Base-by-base conservation (phyloP, 2,113 vertebrate species). In the Sceloporus undulatus region DNA sequence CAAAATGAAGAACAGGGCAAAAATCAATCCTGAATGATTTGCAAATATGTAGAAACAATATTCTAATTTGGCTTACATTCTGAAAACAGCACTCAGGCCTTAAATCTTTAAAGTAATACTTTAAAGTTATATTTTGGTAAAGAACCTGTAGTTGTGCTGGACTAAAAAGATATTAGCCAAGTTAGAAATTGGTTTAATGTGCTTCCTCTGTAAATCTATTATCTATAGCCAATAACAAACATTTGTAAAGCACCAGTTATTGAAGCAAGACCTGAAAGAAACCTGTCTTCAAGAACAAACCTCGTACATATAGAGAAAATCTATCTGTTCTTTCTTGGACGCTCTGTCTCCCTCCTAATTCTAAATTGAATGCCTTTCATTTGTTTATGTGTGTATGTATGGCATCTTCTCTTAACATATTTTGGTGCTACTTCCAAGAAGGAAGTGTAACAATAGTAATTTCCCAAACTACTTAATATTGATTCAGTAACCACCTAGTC, bases 11-110 rank as follows among this genome's bases (percentile, higher is more conserved):
- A 48, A 48, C 3, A 6, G 48, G 48, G 48, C 48, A 48, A 48
- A 48, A 48, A 48, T 48, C 5, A 48, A 48, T 48, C 48, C 2
- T 65, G 18, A 29, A 54, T 38, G 59, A 87, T 42, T 52, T 71
- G n/a, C 40, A 8, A 54, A 19, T n/a, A 66, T 9, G 25, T 9
- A 81, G 38, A 76, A 88, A 83, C 6, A 62, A 21, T 62, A 34
- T 34, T 84, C 65, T 8, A 85, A 85, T 34, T 84, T 88, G 82
- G 54, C 40, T 75, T 66, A 75, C n/a, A 74, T 76, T 19, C 40
- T 42, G 48, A 87, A 75, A 88, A n/a, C 62, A 16, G 62, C 16
- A 21, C 75, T 91, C 80, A 68, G 79, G 75, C 84, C 25, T 87
- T 87, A 56, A 73, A 77, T 59, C 75, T 16, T 21, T 78, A 40